These are phyloP conservation scores for Redunca redunca DNA, from an alignment of 2,113 vertebrate species.

Conservation along the genomic window DNA sequence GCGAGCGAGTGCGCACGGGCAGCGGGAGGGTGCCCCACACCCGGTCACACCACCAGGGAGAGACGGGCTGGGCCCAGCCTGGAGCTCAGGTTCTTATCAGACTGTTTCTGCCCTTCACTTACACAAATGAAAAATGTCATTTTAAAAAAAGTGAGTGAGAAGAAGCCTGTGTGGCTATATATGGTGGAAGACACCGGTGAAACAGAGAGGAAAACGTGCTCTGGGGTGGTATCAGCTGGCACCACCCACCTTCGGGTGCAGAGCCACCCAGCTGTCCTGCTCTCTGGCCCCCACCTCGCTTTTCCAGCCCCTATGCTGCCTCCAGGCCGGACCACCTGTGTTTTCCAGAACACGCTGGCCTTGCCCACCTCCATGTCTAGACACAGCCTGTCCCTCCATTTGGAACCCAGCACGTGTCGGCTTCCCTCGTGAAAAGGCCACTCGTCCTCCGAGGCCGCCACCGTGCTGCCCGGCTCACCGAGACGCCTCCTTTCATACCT, in stretches of 20 bases:
- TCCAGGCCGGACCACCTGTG: accelerated
- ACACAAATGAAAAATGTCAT: not conserved
- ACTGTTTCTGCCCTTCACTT: not conserved
- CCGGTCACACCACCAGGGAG: accelerated
- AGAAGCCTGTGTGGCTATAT: accelerated
- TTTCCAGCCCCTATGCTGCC: not conserved
- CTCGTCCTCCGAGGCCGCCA: not conserved
- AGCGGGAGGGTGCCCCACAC: not conserved
- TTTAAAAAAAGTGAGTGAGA: not conserved
- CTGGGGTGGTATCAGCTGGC: accelerated
- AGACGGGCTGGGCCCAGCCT: accelerated
- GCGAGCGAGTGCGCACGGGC: accelerated
- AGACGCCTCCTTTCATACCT: accelerated
- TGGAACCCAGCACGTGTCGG: not conserved
- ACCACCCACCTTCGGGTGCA: not conserved
- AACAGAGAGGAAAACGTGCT: no score
- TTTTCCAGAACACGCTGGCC: accelerated
- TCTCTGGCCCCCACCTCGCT: not conserved
- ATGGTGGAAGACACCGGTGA: accelerated
- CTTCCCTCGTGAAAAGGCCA: not conserved
- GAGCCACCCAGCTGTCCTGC: not conserved
- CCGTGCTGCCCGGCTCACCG: accelerated
- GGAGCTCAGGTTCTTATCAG: accelerated
- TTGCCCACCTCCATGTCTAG: not conserved
- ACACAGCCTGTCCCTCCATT: not conserved